phyloP scores from a whole-genome alignment of 2,113 vertebrate species.

The Sterna hirundo region DNA sequence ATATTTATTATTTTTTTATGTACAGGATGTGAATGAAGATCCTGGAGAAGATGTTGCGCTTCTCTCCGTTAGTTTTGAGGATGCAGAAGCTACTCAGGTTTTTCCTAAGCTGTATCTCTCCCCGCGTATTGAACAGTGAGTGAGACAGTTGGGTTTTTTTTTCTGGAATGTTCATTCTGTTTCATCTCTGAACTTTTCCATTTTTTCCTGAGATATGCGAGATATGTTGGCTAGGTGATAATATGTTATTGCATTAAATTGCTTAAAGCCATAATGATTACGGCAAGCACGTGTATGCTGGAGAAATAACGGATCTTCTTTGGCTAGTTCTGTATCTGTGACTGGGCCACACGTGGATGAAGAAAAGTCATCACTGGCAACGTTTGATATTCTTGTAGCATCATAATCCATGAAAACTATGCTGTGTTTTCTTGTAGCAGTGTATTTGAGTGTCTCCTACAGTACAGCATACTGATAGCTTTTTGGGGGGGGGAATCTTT shows the following conservation, averaged over 20 bases:
- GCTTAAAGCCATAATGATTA: not conserved
- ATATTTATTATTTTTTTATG: not conserved
- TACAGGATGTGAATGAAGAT: constrained; percentile 92
- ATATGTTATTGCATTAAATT: not conserved
- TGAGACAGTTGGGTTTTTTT: not conserved
- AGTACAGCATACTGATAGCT: not conserved
- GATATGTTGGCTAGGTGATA: not conserved
- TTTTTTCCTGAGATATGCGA: not conserved
- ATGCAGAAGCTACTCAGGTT: constrained; percentile 96
- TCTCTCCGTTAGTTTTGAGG: constrained; percentile 95
- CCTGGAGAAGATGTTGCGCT: constrained; percentile 96
- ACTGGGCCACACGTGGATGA: not conserved
- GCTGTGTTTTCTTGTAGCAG: not conserved
- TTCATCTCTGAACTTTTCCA: not conserved
- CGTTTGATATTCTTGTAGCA: not conserved
- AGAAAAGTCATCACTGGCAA: not conserved
- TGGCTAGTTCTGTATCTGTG: not conserved
- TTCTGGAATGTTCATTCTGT: not conserved
- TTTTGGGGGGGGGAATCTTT: not conserved
- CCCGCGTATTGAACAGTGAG: constrained; percentile 98
- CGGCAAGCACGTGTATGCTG: not conserved
- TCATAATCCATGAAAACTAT: not conserved
- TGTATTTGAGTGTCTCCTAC: not conserved
- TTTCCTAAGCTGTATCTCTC: constrained; percentile 96
- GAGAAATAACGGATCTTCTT: not conserved